Base-by-base conservation (phyloP, 2,888 invertebrate species). In the Chalcosyrphus nemorum region DNA sequence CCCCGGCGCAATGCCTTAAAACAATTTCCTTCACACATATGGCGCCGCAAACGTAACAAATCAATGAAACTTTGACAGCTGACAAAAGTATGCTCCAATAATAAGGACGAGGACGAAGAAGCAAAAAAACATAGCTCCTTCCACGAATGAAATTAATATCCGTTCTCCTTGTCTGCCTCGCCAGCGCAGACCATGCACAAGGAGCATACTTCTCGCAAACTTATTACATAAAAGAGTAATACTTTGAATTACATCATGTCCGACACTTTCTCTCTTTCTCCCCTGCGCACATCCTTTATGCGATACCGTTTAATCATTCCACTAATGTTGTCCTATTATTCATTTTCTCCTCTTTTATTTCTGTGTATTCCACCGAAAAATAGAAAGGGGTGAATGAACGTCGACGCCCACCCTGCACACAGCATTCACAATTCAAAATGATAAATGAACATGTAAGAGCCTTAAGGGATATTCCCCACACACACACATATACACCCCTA, bases 321-420 rank as follows among this genome's bases (percentile, higher is more conserved):
- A 38, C 52, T 52, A 52, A 52, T 66, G 66, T 38, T 52, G 38
- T 66, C 52, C 27, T 52, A 66, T 66, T 66, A 66, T 50, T 66
- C 38, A 52, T 66, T 27, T 38, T 1, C 11, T 52, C 41, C 27
- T 35, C 5, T 24, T 7, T 13, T 24, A 5, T 13, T n/a, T n/a
- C n/a, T 13, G 4, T 27, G 2, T 38, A 13, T 50, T 21, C 5
- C 5, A 47, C 9, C 1, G 11, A 32, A 52, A 38, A 24, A 47
- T 4, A 0, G 11, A 32, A 52, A 38, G 15, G 52, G 52, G 54
- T 54, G 27, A 41, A 54, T 19, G 66, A 35, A 63, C 61, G 19
- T n/a, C n/a, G n/a, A n/a, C n/a, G n/a, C n/a, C 17, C 54, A 52
- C 41, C 38, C 41, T n/a, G n/a, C n/a, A n/a, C n/a, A 27, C 6